These are phyloP conservation scores for Drosophila willistoni DNA, from an alignment of 1,140 invertebrate species.

Conservation along the genomic window DNA sequence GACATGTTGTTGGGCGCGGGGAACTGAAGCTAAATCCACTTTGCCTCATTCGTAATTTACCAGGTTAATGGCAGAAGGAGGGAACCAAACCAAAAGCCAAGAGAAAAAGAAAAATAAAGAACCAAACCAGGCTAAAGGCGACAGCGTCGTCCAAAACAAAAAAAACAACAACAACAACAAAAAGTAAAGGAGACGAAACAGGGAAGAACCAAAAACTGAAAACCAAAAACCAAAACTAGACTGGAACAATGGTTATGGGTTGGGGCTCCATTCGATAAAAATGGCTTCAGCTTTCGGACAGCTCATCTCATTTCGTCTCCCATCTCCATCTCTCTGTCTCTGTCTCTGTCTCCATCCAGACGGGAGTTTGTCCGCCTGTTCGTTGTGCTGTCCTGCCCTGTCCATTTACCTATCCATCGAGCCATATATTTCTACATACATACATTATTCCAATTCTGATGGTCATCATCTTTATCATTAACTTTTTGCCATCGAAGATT, in stretches of 20 bases:
- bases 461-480: slow-evolving; percentile 75
- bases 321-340: background rate
- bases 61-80: slow-evolving; percentile 72
- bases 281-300: slow-evolving; percentile 51
- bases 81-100: slow-evolving; percentile 34
- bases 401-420: slow-evolving; percentile 27
- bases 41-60: slow-evolving; percentile 74
- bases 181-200: slow-evolving; percentile 6
- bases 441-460: slow-evolving; percentile 72
- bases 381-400: slow-evolving; percentile 13
- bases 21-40: slow-evolving; percentile 64
- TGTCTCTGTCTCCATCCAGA: slow-evolving; percentile 13
- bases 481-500: slow-evolving; percentile 73
- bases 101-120: background rate
- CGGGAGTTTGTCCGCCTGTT: slow-evolving; percentile 12
- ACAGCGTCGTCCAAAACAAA: slow-evolving; percentile 24
- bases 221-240: slow-evolving; percentile 41
- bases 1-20: background rate
- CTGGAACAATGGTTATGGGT: slow-evolving; percentile 49
- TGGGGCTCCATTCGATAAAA: slow-evolving; percentile 50
- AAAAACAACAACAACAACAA: background rate
- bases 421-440: slow-evolving; percentile 35
- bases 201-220: background rate
- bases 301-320: slow-evolving; percentile 44
- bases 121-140: slow-evolving; percentile 47